phyloP scores from a whole-genome alignment of 2,113 vertebrate genomes.

The Dolichotis patagonum region DNA sequence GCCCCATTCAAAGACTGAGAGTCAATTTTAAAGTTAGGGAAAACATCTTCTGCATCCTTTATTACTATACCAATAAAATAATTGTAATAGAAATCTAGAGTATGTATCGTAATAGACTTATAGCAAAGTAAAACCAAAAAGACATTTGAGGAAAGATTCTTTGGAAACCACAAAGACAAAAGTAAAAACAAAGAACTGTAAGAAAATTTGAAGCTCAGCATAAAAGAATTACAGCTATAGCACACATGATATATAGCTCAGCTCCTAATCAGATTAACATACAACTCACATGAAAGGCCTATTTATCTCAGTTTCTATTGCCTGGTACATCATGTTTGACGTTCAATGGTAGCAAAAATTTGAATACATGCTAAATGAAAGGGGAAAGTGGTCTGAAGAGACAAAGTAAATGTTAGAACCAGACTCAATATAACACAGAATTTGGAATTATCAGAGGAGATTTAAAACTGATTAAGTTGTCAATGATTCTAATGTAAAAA shows the following conservation, averaged over 20 bases:
- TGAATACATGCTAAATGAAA: not conserved
- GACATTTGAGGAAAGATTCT: not conserved
- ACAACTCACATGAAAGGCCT: not conserved
- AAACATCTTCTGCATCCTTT: not conserved
- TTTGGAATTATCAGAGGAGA: not conserved
- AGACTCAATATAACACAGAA: not conserved
- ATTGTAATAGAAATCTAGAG: not conserved
- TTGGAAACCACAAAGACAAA: not conserved
- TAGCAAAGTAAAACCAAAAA: not conserved
- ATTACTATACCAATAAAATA: not conserved
- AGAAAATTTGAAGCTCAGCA: not conserved
- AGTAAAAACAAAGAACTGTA: not conserved
- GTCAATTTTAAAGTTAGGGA: not conserved
- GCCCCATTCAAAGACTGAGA: not conserved
- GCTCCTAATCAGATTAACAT: not conserved
- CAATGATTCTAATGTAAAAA: not conserved
- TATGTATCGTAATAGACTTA: too few species aligned
- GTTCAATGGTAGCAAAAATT: not conserved
- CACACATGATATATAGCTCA: not conserved
- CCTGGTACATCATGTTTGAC: not conserved
- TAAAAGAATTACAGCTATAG: not conserved
- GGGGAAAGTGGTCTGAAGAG: not conserved
- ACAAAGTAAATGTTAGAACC: not conserved
- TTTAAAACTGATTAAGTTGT: not conserved
- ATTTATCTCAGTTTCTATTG: conserved; percentile 6